A percentile compares a stretch with the other conserved stretches of the same genome.
Evolutionary conservation across 2,888 invertebrate species (phyloP).

Genomic region (Chaitophorus viminalis): DNA sequence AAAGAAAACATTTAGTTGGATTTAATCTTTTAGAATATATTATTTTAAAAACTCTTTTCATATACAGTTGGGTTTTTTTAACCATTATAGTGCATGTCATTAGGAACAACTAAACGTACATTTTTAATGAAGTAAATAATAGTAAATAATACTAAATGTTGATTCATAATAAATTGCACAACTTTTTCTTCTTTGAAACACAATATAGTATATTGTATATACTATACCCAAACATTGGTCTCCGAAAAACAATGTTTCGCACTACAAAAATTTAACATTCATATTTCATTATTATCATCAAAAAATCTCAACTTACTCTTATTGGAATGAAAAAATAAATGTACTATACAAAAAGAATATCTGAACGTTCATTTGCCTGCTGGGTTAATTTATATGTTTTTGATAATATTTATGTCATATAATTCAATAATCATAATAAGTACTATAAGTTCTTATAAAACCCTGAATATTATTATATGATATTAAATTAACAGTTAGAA

Average conservation of each 20-base stretch:
- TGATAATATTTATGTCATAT: too few relatives aligned
- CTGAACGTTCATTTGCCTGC: too few relatives aligned
- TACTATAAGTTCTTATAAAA: too few relatives aligned
- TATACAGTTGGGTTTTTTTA: too few relatives aligned
- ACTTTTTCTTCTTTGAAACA: background rate
- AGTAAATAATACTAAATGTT: background rate
- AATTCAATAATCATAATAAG: background rate
- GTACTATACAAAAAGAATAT: background rate
- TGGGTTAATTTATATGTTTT: too few relatives aligned
- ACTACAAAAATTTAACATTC: background rate
- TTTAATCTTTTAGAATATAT: too few relatives aligned
- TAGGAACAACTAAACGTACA: background rate
- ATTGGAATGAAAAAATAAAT: background rate
- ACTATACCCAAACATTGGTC: background rate
- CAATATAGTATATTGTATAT: too few relatives aligned
- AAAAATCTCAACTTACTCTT: background rate
- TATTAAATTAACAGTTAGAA: too few relatives aligned
- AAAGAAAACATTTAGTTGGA: too few relatives aligned
- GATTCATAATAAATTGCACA: background rate
- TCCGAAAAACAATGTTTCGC: background rate
- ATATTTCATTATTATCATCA: background rate
- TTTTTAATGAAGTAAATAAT: background rate
- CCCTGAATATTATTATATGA: too few relatives aligned
- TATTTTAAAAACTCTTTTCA: too few relatives aligned
- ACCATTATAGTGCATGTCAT: too few relatives aligned